These are phyloP conservation scores for Heliconius erato DNA, from an alignment of 2,888 invertebrate species.

Conservation along the genomic window DNA sequence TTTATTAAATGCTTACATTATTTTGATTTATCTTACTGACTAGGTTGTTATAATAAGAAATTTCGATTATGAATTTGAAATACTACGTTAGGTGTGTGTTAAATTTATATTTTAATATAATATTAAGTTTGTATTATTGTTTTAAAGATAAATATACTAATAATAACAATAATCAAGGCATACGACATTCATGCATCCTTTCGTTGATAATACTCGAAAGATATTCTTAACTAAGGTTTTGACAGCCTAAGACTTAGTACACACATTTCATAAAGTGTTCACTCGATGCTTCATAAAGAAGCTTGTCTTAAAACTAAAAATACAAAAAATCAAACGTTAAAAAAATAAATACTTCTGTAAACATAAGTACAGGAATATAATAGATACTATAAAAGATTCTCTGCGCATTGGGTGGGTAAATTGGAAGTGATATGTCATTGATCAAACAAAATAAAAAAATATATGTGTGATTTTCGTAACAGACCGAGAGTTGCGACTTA, in stretches of 20 bases:
- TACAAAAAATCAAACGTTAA: constrained; percentile 40
- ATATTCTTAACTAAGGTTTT: constrained; percentile 38
- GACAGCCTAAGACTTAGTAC: constrained; percentile 50
- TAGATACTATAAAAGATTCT: constrained; percentile 42
- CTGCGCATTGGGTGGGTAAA: constrained; percentile 48
- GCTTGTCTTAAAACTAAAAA: constrained; percentile 45
- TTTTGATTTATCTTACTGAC: constrained; percentile 77
- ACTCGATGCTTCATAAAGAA: constrained; percentile 42
- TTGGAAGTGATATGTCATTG: constrained; percentile 32
- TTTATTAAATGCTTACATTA: constrained; percentile 46
- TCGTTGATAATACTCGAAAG: constrained; percentile 31
- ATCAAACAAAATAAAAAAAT: constrained; percentile 13
- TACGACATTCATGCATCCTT: neutral
- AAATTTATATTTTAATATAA: constrained; percentile 28
- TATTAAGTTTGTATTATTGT: constrained; percentile 24
- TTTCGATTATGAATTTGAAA: constrained; percentile 44
- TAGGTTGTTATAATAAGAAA: constrained; percentile 51
- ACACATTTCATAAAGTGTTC: constrained; percentile 44
- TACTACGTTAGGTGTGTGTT: constrained; percentile 40
- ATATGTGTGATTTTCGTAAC: neutral
- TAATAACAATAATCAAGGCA: constrained; percentile 21
- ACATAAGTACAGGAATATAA: constrained; percentile 33
- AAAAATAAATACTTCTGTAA: constrained; percentile 48
- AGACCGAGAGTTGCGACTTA: neutral
- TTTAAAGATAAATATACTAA: constrained; percentile 4